Evolutionary conservation across 2,797 vertebrate genomes (phyloP).

Genomic region (Rhinophrynus dorsalis): DNA sequence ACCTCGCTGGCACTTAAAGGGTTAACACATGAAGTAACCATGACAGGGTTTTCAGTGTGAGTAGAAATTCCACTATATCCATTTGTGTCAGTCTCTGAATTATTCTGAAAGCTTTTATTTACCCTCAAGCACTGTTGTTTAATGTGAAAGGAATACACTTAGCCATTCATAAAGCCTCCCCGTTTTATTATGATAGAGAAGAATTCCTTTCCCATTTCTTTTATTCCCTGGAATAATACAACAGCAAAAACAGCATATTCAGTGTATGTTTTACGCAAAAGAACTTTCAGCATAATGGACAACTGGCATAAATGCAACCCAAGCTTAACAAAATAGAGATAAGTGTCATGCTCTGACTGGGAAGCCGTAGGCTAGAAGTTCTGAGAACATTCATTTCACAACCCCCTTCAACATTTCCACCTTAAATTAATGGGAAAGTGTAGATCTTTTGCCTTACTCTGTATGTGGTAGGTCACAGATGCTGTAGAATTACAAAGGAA

Average conservation of each 20-base stretch:
- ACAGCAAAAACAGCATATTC: slow-evolving; percentile 50
- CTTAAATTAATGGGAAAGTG: slow-evolving; percentile 51
- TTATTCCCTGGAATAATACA: slow-evolving; percentile 43
- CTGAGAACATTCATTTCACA: slow-evolving; percentile 42
- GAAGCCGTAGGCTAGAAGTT: slow-evolving; percentile 40
- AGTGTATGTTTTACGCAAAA: slow-evolving; percentile 62
- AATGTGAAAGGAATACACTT: slow-evolving; percentile 31
- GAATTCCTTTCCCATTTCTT: slow-evolving; percentile 22
- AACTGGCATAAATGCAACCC: slow-evolving; percentile 54
- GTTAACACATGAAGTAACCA: too few species aligned
- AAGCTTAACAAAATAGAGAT: slow-evolving; percentile 44
- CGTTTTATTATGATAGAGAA: slow-evolving; percentile 18
- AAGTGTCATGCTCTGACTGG: slow-evolving; percentile 34
- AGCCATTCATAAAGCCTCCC: slow-evolving; percentile 33
- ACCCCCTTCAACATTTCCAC: slow-evolving; percentile 36
- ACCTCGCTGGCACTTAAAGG: too few species aligned
- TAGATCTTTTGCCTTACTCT: slow-evolving; percentile 51
- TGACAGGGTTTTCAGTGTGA: too few species aligned
- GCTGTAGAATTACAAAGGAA: slow-evolving; percentile 70
- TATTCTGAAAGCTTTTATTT: slow-evolving; percentile 1
- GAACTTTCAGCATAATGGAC: slow-evolving; percentile 60
- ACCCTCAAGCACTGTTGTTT: slow-evolving; percentile 28
- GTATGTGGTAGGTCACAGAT: slow-evolving; percentile 58
- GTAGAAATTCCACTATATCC: too few species aligned
- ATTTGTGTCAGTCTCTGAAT: neutral